Evolutionary conservation across 2,888 invertebrate genomes (phyloP).

Genomic region (Aricia artaxerxes): DNA sequence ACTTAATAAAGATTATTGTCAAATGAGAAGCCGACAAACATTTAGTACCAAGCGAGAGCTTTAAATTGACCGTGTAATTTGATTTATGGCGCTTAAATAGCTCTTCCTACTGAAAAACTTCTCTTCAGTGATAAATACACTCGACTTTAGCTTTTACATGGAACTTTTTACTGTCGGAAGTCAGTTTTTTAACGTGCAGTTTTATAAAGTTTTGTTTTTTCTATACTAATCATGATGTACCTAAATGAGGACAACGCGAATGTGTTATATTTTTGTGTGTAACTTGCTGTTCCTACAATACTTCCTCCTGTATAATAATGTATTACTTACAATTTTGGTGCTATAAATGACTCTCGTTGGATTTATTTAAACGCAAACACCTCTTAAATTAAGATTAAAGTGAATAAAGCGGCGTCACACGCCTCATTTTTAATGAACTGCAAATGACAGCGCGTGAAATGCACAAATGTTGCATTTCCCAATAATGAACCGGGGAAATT

Average conservation of each 20-base stretch:
- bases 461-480: constrained; percentile 76
- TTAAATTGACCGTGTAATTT: constrained; percentile 59
- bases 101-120: constrained; percentile 29
- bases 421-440: constrained; percentile 71
- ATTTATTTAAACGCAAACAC: neutral
- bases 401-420: constrained; percentile 38
- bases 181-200: neutral
- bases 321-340: neutral
- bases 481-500: constrained; percentile 78
- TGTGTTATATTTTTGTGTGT: neutral
- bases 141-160: constrained; percentile 24
- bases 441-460: constrained; percentile 71
- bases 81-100: constrained; percentile 40
- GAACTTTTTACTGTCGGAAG: constrained; percentile 36
- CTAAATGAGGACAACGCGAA: neutral
- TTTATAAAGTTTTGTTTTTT: neutral
- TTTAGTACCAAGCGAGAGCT: constrained; percentile 62
- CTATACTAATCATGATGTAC: neutral
- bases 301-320: too few relatives aligned
- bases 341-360: neutral
- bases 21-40: constrained; percentile 45
- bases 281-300: too few relatives aligned
- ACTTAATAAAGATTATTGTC: constrained; percentile 21
- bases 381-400: constrained; percentile 34
- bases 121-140: constrained; percentile 21